Conservation (phyloP, 2,113 vertebrate genomes). For the Ranitomeya variabilis region DNA sequence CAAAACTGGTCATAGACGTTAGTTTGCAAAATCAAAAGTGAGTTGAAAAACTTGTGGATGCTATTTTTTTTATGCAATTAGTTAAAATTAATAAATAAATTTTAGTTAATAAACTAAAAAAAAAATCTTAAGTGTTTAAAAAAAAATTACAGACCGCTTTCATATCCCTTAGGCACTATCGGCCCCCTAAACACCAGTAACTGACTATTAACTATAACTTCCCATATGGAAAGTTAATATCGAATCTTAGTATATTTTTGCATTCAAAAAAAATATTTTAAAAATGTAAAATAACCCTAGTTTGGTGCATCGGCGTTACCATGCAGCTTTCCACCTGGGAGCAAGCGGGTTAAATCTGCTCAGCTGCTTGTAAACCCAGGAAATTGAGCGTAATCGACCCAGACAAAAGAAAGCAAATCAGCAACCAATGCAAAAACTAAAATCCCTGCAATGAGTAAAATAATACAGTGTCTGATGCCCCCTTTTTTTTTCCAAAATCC, state of each 20-base stretch:
- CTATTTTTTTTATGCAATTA: background rate
- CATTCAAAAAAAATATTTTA: background rate
- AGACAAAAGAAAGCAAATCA: conserved; percentile 45
- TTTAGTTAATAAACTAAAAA: background rate
- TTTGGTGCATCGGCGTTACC: background rate
- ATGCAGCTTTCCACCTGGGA: conserved; percentile 65
- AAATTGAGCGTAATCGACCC: conserved; percentile 25
- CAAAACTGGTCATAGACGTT: conserved; percentile 59
- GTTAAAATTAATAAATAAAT: background rate
- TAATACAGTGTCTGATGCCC: conserved; percentile 41
- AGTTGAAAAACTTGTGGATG: background rate
- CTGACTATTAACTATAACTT: background rate
- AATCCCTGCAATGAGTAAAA: conserved; percentile 46
- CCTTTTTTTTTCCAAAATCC: background rate
- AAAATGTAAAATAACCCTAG: background rate
- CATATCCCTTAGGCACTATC: background rate
- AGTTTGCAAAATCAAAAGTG: background rate
- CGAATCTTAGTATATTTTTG: background rate
- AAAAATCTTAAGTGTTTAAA: too few species aligned
- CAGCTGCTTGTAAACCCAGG: conserved; percentile 37
- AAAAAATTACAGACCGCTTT: background rate
- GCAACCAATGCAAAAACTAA: conserved; percentile 45
- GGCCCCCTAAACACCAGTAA: background rate
- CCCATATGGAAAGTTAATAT: background rate
- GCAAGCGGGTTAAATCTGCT: conserved; percentile 23